Base-by-base conservation (phyloP, 2,888 invertebrate genomes). In the Drosophila anomalata region DNA sequence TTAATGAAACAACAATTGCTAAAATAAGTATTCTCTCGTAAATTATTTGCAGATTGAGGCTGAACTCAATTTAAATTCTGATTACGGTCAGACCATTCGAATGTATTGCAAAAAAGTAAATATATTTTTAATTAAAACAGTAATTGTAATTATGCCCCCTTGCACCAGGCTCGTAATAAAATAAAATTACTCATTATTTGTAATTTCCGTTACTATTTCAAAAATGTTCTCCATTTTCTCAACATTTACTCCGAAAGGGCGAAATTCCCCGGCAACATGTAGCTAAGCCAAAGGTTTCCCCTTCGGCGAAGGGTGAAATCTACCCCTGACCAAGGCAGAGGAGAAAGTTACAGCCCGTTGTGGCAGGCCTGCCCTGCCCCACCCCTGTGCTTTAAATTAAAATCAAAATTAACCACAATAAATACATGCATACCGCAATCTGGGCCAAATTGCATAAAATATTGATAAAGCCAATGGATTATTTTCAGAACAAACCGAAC, bases 381-480 rank as follows among this genome's bases (percentile, higher is more conserved):
- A 33, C 11, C 50, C 12, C 24, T 2, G 12, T 3, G 6, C 4
- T 4, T 26, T 12, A 46, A 51, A 69, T 69, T 76, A 55, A 50
- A 76, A 61, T 70, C 62, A 51, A 63, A 66, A 74, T 56, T 56
- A 69, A 66, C 71, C 76, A 44, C 76, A 77, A 65, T 56, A 68
- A 76, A 71, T 67, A 66, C 65, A 70, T 66, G 54, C 50, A 58
- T n/a, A 46, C 56, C 76, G 44, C 74, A 76, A 75, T 60, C 62
- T 65, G 53, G 50, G 54, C 67, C 44, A 78, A 59, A 76, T 54
- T 74, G 68, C 68, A 82, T 80, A 7, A 55, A 84, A 65, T 66
- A 60, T 84, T 75, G 58, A 84, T 73, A 53, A 67, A 22, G 53
- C 47, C 50, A 75, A 59, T 58, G 55, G 70, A 79, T 76, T 63